Evolutionary conservation across 2,797 vertebrate species (phyloP), one percentile per base, ranked within the genome.

Genomic region (Pristis pectinata): DNA sequence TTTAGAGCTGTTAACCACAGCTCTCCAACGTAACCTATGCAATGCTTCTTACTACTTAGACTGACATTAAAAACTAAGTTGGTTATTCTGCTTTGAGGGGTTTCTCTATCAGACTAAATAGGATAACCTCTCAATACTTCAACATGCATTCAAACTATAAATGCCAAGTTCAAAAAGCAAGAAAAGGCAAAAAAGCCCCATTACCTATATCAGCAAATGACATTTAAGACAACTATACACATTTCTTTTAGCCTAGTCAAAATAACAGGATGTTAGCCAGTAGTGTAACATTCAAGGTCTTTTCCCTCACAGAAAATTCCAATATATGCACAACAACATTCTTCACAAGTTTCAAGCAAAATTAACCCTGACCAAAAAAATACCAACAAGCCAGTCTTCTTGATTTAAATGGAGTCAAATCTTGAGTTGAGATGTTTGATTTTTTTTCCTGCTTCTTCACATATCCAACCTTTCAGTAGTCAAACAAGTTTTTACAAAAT

Each of bases 181-280:
- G 41, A 22, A 72, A 70, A 44, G 15, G n/a, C 1, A 74, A 59
- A 24, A 8, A 92, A 72, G 64, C 17, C 22, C 4, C 13, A 95
- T 77, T 96, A 97, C 97, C 97, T 96, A 97, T 97, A 95, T 97
- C 97, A 76, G 95, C 95, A 19, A 77, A 95, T 95, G 77, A 95
- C 97, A 97, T 95, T 98, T 97, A 0, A 96, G 96, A 95, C 97
- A 97, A 96, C 97, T 98, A 96, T 98, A 94, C n/a, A 96, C 96
- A 79, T 95, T 95, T 53, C 85, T 89, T 3, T 97, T 97, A 53
- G 95, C 97, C 95, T 97, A 97, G 96, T 98, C 97, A 94, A 97
- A 98, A 96, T 97, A 98, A 96, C 97, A 98, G 95, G 95, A 96
- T 95, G 95, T 97, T 97, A 97, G 93, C 97, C 97, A 87, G 49